phyloP scores from a whole-genome alignment of 2,113 vertebrate species.

The Pampusana beccarii region DNA sequence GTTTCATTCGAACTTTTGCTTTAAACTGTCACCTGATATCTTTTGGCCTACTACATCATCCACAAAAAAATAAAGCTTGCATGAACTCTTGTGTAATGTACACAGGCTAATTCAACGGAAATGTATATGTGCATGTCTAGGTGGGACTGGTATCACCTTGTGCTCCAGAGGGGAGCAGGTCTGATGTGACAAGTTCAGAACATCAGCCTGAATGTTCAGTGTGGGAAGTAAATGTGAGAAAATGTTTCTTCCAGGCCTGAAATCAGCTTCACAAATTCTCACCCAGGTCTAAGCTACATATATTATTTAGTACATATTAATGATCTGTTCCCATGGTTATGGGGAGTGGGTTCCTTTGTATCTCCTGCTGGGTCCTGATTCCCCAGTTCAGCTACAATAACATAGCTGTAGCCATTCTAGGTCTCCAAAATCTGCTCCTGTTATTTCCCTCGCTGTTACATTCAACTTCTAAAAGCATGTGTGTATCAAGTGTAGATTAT shows the following conservation, averaged over 20 bases:
- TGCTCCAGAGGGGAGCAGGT: neutral
- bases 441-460: neutral
- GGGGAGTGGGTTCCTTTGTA: neutral
- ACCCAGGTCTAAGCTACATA: neutral
- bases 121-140: neutral
- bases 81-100: neutral
- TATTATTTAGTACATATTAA: neutral
- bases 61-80: neutral
- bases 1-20: neutral
- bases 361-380: neutral
- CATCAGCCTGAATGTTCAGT: accelerated
- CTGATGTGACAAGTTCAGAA: neutral
- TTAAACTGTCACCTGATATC: neutral
- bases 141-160: neutral
- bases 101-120: neutral
- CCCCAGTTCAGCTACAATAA: neutral
- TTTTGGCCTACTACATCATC: neutral
- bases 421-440: neutral
- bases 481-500: neutral
- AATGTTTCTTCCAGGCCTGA: neutral
- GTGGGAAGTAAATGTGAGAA: neutral
- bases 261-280: neutral
- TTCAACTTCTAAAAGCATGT: neutral
- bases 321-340: neutral
- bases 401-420: neutral